These are phyloP conservation scores for Tuberolachnus salignus DNA, from an alignment of 2,888 invertebrate species.

Conservation along the genomic window DNA sequence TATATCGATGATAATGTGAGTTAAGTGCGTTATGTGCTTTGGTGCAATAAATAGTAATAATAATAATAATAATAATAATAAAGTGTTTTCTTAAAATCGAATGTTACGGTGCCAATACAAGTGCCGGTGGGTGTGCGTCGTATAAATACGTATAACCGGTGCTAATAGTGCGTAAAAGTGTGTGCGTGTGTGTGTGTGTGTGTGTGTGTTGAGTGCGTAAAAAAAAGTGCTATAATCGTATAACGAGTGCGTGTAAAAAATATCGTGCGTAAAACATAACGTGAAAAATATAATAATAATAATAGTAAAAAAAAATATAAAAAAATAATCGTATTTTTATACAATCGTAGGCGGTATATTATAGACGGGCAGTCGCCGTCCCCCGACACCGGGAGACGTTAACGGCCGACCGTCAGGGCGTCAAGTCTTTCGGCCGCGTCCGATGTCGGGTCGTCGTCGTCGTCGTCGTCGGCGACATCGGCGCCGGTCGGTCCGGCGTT, in stretches of 20 bases:
- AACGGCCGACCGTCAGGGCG: slow-evolving; percentile 2
- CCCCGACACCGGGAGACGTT: neutral
- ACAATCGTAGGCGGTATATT: too few relatives aligned
- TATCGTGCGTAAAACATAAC: neutral
- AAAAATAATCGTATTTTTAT: too few relatives aligned
- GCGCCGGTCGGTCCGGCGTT: neutral
- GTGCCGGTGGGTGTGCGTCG: neutral
- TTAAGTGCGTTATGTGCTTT: too few relatives aligned
- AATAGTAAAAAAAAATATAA: neutral
- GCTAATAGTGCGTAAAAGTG: neutral
- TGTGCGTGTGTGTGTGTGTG: neutral
- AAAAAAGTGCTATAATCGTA: neutral
- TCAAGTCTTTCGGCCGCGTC: slow-evolving; percentile 22
- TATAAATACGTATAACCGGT: neutral
- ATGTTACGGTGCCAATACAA: neutral
- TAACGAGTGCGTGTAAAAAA: neutral
- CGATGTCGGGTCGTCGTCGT: neutral
- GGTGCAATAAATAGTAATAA: neutral
- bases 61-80: neutral
- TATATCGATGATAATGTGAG: too few relatives aligned
- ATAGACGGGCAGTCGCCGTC: too few relatives aligned
- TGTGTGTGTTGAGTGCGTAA: neutral
- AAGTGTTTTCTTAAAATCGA: slow-evolving; percentile 27
- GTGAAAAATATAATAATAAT: neutral
- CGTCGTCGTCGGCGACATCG: too few relatives aligned